These are phyloP conservation scores for Dione juno DNA, from an alignment of 2,888 invertebrate genomes.

Conservation along the genomic window DNA sequence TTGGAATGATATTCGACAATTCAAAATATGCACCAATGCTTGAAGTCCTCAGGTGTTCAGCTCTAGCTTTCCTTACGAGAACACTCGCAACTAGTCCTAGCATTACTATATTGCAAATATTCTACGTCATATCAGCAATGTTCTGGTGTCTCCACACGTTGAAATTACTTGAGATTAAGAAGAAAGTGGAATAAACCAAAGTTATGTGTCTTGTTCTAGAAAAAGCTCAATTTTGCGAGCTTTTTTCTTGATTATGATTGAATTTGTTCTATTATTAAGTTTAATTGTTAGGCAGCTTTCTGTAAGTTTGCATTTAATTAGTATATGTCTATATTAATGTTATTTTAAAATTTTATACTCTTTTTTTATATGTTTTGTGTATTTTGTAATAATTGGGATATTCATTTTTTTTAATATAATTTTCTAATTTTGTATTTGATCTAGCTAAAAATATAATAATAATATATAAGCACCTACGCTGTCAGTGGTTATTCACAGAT, in stretches of 20 bases:
- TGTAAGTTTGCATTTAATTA: constrained; percentile 18
- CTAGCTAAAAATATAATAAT: too few relatives aligned
- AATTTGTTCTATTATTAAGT: not conserved
- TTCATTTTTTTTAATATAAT: too few relatives aligned
- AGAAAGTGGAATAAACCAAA: constrained; percentile 47
- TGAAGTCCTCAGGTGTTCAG: constrained; percentile 87
- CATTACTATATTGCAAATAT: constrained; percentile 78
- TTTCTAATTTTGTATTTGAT: too few relatives aligned
- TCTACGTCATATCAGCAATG: constrained; percentile 84
- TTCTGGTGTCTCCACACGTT: constrained; percentile 86
- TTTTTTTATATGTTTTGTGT: not conserved
- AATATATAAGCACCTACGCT: too few relatives aligned
- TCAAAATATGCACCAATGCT: constrained; percentile 84
- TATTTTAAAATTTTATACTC: not conserved
- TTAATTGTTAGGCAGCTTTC: constrained; percentile 13
- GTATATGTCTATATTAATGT: not conserved
- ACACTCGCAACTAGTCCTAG: constrained; percentile 66
- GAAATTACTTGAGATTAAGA: constrained; percentile 82
- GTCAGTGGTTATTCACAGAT: too few relatives aligned
- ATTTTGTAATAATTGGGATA: too few relatives aligned
- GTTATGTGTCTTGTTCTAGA: not conserved
- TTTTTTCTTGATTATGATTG: not conserved
- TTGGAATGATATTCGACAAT: constrained; percentile 89
- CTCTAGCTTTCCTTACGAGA: constrained; percentile 80
- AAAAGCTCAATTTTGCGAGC: constrained; percentile 4